Evolutionary conservation across 2,797 vertebrate species (phyloP).

Genomic region (Rhabdomys pumilio): DNA sequence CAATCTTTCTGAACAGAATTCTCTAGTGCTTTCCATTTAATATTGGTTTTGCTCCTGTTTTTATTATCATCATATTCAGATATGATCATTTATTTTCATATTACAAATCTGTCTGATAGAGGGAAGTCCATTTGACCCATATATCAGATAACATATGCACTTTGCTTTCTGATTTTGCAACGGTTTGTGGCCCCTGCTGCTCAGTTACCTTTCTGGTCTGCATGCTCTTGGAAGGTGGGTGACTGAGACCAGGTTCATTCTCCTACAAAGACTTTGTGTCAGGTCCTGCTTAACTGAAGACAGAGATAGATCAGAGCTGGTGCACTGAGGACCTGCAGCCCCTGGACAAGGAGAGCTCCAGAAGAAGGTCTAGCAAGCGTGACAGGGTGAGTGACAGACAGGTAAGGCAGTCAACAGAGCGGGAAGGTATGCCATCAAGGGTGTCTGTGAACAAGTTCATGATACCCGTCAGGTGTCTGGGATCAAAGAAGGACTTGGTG

Average conservation of each 20-base stretch:
- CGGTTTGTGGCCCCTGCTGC: background rate
- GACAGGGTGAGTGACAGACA: background rate
- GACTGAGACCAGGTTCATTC: background rate
- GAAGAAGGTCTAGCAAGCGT: background rate
- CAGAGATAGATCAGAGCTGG: background rate
- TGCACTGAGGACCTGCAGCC: background rate
- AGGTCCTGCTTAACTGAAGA: background rate
- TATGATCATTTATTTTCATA: background rate
- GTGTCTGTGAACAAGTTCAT: background rate
- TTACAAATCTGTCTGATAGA: conserved; percentile 20
- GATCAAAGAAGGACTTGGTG: background rate
- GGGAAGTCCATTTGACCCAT: background rate
- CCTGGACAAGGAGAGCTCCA: background rate
- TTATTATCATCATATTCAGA: conserved; percentile 12
- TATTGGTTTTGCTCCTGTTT: conserved; percentile 33
- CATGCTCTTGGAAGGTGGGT: background rate
- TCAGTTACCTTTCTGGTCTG: background rate
- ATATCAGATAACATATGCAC: background rate
- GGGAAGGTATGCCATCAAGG: background rate
- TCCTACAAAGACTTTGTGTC: conserved; percentile 15
- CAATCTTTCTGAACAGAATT: conserved; percentile 1
- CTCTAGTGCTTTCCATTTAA: background rate
- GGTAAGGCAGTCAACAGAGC: background rate
- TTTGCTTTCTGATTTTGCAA: conserved; percentile 44
- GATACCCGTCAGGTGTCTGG: background rate